Conservation (phyloP, 2,113 vertebrate genomes). For the Gallinago media region DNA sequence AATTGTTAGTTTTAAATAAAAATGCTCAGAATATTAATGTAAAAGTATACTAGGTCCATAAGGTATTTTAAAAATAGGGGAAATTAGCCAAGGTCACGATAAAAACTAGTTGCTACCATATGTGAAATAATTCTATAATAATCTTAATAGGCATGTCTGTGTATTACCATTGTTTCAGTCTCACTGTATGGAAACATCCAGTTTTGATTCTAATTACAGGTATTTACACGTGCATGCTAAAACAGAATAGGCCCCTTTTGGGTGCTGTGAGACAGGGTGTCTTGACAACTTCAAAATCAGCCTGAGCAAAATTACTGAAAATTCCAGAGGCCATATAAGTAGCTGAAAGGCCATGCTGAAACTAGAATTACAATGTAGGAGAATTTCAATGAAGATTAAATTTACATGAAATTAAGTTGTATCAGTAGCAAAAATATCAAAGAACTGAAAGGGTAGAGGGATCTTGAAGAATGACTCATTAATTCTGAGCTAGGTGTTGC, state of each 20-base stretch:
- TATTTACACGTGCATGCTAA: neutral
- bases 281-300: slow-evolving; percentile 3
- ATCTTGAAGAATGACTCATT: neutral
- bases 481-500: neutral
- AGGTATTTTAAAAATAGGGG: neutral
- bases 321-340: neutral
- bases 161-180: neutral
- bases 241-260: neutral
- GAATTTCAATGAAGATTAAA: neutral
- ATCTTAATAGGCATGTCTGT: neutral
- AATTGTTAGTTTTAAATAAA: slow-evolving; percentile 10
- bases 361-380: neutral
- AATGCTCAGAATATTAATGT: neutral
- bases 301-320: neutral
- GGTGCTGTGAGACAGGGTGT: neutral
- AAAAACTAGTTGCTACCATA: slow-evolving; percentile 30
- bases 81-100: neutral
- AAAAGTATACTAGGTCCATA: neutral
- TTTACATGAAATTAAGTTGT: neutral
- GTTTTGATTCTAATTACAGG: neutral
- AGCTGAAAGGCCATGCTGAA: neutral
- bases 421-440: neutral
- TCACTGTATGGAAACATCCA: neutral
- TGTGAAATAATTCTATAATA: neutral
- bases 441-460: neutral